phyloP scores from a whole-genome alignment of 1,140 invertebrate species.

The Papilio xuthus region DNA sequence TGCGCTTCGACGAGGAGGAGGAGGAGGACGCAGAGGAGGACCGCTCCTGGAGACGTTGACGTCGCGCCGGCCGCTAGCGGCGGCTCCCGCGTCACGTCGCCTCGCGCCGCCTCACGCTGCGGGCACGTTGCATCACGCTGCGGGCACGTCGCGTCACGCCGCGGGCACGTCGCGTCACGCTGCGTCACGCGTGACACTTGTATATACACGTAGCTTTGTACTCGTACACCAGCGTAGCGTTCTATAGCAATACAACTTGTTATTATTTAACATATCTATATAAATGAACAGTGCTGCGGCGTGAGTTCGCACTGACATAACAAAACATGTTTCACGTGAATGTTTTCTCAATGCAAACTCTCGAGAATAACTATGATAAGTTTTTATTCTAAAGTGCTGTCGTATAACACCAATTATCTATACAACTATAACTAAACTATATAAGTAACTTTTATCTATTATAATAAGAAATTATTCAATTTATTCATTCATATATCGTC shows the following conservation, averaged over 20 bases:
- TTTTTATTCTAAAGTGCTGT: neutral
- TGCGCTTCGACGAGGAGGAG: constrained; percentile 73
- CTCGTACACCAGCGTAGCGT: neutral
- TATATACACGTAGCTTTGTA: neutral
- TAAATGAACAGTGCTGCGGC: neutral
- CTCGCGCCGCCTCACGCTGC: neutral
- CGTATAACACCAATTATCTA: constrained; percentile 1
- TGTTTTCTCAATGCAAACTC: no score
- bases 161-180: neutral
- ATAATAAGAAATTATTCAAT: neutral
- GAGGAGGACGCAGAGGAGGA: constrained; percentile 68
- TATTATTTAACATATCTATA: neutral
- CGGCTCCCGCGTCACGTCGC: constrained; percentile 17
- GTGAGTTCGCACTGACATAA: no score
- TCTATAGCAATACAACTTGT: neutral
- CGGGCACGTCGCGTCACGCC: neutral
- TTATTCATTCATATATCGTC: neutral
- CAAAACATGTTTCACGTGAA: no score
- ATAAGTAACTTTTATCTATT: neutral
- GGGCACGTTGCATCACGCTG: neutral
- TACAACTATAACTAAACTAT: neutral
- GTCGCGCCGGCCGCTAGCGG: constrained; percentile 37
- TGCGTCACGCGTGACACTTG: neutral
- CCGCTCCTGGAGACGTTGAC: constrained; percentile 75
- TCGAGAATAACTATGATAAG: neutral